Percentiles rank a stretch among this genome's conserved stretches.
phyloP scores from a whole-genome alignment of 2,797 vertebrate genomes.

The Phalloptychus januarius region DNA sequence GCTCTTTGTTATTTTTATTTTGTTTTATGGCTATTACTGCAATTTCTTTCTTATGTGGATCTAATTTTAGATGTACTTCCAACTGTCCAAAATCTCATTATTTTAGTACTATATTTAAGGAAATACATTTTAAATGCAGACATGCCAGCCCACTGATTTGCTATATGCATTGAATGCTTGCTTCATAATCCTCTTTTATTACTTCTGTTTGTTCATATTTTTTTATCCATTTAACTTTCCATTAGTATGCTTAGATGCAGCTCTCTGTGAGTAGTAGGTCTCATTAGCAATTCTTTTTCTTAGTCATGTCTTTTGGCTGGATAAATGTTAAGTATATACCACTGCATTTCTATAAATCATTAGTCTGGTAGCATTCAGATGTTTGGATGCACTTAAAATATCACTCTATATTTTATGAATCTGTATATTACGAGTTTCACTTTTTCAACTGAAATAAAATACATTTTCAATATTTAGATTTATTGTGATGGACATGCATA shows the following conservation, averaged over 20 bases:
- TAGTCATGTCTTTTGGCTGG: not conserved
- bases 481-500: not conserved
- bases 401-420: not conserved
- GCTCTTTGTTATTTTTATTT: not conserved
- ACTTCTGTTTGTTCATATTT: not conserved
- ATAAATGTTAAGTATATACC: not conserved
- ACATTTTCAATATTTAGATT: not conserved
- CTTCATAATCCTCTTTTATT: not conserved
- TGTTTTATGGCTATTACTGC: not conserved
- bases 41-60: not conserved
- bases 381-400: not conserved
- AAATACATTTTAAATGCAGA: not conserved
- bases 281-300: not conserved
- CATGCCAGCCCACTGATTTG: not conserved
- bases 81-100: not conserved
- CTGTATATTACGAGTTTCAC: not conserved
- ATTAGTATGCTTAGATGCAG: not conserved
- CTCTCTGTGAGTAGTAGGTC: not conserved
- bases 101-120: not conserved
- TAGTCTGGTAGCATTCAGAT: not conserved
- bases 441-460: not conserved
- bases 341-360: not conserved
- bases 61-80: not conserved
- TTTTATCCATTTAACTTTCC: not conserved
- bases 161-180: not conserved